Evolutionary conservation across 2,797 vertebrate species (phyloP).

Genomic region (Eleutherodactylus coqui): DNA sequence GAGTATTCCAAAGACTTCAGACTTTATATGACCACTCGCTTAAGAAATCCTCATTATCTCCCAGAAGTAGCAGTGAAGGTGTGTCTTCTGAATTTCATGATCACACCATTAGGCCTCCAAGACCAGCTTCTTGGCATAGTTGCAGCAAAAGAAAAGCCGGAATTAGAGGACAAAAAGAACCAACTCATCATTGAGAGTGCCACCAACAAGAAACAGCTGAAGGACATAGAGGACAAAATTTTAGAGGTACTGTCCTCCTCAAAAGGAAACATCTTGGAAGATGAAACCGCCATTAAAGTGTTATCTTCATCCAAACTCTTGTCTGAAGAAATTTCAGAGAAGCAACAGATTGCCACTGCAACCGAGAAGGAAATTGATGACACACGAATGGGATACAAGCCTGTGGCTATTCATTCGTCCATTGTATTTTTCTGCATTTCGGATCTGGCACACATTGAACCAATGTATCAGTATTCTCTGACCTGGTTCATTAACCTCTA

Average conservation of each 20-base stretch:
- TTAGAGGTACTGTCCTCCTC: slow-evolving; percentile 88
- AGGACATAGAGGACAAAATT: slow-evolving; percentile 94
- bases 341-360: slow-evolving; percentile 84
- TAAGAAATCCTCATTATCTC: slow-evolving; percentile 95
- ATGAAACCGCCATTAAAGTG: slow-evolving; percentile 88
- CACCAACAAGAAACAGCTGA: slow-evolving; percentile 88
- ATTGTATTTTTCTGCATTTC: slow-evolving; percentile 93
- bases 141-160: slow-evolving; percentile 91
- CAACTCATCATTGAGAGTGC: slow-evolving; percentile 89
- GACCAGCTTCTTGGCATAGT: slow-evolving; percentile 93
- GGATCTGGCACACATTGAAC: slow-evolving; percentile 91
- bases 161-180: slow-evolving; percentile 93
- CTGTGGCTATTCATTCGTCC: slow-evolving; percentile 88
- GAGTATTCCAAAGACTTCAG: slow-evolving; percentile 89
- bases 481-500: slow-evolving; percentile 93
- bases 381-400: slow-evolving; percentile 90
- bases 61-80: slow-evolving; percentile 94
- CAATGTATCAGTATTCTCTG: slow-evolving; percentile 95
- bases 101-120: slow-evolving; percentile 91
- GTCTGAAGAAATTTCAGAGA: slow-evolving; percentile 89
- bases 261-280: slow-evolving; percentile 91
- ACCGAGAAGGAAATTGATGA: slow-evolving; percentile 90
- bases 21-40: slow-evolving; percentile 90
- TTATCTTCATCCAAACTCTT: slow-evolving; percentile 91
- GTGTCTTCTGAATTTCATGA: slow-evolving; percentile 95